Percentiles rank a stretch among this genome's conserved stretches.
phyloP scores from a whole-genome alignment of 2,113 vertebrate species.

The Anser brachyrhynchus region DNA sequence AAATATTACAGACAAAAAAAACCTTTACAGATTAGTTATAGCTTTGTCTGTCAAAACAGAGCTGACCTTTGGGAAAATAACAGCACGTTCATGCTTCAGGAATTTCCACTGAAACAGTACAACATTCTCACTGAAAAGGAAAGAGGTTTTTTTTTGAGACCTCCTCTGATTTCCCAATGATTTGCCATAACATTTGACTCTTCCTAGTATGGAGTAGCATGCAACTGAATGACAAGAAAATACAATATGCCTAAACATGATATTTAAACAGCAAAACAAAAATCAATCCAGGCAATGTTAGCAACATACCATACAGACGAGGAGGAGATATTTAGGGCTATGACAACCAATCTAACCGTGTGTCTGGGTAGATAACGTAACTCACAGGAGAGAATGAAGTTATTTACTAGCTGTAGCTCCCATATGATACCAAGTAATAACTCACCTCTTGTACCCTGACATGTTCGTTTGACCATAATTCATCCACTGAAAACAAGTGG shows the following conservation, averaged over 20 bases:
- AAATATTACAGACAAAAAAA: background rate
- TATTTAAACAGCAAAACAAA: background rate
- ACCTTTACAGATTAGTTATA: background rate
- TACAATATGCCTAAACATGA: background rate
- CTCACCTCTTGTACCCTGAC: background rate
- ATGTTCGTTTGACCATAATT: background rate
- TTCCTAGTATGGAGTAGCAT: background rate
- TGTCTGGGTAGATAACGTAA: background rate
- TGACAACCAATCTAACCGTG: background rate
- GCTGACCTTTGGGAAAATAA: background rate
- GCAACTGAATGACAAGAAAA: background rate
- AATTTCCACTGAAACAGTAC: background rate
- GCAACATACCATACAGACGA: background rate
- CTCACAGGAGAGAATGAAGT: background rate
- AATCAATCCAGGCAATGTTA: background rate
- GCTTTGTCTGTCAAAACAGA: background rate
- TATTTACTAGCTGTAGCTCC: slow-evolving; percentile 10
- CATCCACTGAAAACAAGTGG: background rate
- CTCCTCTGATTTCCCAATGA: background rate
- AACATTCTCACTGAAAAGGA: background rate
- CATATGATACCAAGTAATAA: background rate
- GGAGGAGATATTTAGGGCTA: background rate
- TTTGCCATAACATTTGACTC: background rate
- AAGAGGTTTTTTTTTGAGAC: background rate
- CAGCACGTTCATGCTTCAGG: background rate